Percentiles rank a stretch among this genome's conserved stretches.
Evolutionary conservation across 2,113 vertebrate species (phyloP).

Genomic region (Paradisaea rubra): DNA sequence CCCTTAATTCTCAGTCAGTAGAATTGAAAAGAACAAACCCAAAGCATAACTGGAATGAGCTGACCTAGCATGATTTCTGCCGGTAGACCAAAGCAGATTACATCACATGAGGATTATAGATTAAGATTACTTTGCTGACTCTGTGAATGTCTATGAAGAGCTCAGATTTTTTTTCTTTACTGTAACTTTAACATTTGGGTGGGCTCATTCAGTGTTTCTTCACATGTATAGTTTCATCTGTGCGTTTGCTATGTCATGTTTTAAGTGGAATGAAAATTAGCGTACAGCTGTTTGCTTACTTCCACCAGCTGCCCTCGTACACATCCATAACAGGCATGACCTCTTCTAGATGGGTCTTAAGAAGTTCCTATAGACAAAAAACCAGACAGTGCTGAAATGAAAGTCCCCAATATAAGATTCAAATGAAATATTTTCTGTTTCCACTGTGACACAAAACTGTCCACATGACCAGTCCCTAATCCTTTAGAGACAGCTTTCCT

Average conservation of each 20-base stretch:
- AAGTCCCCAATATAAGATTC: neutral
- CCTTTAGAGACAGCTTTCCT: neutral
- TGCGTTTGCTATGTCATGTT: neutral
- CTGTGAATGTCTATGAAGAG: neutral
- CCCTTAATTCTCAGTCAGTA: neutral
- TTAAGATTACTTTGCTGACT: constrained; percentile 18
- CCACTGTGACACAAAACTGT: neutral
- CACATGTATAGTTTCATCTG: neutral
- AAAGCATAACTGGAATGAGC: neutral
- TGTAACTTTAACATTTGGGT: neutral
- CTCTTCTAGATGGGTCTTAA: neutral
- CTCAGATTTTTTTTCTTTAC: neutral
- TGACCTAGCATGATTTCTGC: neutral
- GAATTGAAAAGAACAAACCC: neutral
- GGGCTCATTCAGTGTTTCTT: neutral
- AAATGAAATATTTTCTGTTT: neutral
- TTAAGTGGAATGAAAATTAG: neutral
- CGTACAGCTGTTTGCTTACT: neutral
- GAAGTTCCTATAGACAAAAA: neutral
- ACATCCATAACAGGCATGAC: neutral
- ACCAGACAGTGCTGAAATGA: neutral
- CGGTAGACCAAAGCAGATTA: neutral
- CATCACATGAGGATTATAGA: constrained; percentile 32
- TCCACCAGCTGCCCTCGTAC: neutral
- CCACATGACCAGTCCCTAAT: neutral